Percentiles rank a stretch among this genome's conserved stretches.
phyloP scores from a whole-genome alignment of 2,113 vertebrate species.

The Oplegnathus fasciatus region DNA sequence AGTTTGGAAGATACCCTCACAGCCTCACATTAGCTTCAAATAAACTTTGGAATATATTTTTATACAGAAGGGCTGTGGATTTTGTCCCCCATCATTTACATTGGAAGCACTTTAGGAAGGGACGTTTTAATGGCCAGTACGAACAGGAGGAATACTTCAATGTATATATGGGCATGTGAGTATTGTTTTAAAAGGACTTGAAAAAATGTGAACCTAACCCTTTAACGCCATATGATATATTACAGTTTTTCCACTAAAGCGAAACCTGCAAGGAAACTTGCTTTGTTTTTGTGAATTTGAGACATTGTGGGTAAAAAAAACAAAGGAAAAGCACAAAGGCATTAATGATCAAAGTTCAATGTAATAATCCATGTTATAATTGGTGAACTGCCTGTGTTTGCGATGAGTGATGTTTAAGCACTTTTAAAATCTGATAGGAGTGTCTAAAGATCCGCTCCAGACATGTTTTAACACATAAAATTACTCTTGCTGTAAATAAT shows the following conservation, averaged over 20 bases:
- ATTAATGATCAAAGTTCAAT: neutral
- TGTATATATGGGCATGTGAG: no score
- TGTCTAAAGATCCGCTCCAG: neutral
- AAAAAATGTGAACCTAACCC: neutral
- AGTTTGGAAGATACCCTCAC: neutral
- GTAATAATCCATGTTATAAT: neutral
- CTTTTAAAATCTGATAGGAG: conserved; percentile 23
- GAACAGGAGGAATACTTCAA: no score
- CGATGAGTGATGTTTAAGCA: neutral
- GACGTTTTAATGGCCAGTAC: neutral
- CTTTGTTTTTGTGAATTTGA: conserved; percentile 33
- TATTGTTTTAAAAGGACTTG: no score
- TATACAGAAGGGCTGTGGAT: neutral
- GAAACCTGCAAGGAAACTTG: conserved; percentile 35
- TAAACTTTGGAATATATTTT: neutral
- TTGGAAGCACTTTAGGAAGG: neutral
- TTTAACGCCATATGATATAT: neutral
- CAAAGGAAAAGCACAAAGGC: neutral
- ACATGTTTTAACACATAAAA: neutral
- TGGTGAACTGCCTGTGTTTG: neutral
- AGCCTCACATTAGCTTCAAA: neutral
- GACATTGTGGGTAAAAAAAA: neutral
- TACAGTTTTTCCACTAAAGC: neutral
- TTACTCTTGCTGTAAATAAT: neutral
- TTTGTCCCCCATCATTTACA: neutral